Evolutionary conservation across 2,797 vertebrate species (phyloP).

Genomic region (Xenentodon cancila): DNA sequence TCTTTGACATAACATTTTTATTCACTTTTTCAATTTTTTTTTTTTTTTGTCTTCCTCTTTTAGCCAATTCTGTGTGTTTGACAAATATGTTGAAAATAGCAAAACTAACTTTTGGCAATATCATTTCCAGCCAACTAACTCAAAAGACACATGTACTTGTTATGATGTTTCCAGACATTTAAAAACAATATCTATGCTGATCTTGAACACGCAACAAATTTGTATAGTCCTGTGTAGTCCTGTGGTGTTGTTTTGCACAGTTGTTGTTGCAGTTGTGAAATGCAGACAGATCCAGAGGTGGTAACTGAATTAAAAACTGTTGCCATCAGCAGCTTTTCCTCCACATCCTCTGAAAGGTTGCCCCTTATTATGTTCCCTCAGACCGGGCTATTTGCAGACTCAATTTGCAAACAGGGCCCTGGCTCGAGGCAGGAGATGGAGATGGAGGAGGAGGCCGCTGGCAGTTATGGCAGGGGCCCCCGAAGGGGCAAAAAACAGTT

Average conservation of each 20-base stretch:
- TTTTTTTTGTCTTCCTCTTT: no score
- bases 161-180: no score
- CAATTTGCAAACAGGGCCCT: conserved; percentile 76
- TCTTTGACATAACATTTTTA: background rate
- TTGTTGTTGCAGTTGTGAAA: background rate
- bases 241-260: background rate
- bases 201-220: no score
- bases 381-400: conserved; percentile 66
- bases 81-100: conserved; percentile 16
- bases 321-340: conserved; percentile 16
- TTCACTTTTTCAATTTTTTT: conserved; percentile 3
- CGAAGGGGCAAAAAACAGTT: conserved; percentile 76
- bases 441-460: conserved; percentile 72
- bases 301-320: background rate
- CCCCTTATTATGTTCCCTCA: conserved; percentile 32
- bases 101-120: conserved; percentile 31
- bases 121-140: conserved; percentile 11
- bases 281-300: background rate
- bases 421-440: conserved; percentile 60
- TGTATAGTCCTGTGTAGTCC: background rate
- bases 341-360: conserved; percentile 56
- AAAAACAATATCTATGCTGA: no score
- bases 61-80: no score
- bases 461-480: conserved; percentile 84
- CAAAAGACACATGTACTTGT: conserved; percentile 48